Conservation (phyloP, 1,140 invertebrate genomes). For the Zaprionus davidi region DNA sequence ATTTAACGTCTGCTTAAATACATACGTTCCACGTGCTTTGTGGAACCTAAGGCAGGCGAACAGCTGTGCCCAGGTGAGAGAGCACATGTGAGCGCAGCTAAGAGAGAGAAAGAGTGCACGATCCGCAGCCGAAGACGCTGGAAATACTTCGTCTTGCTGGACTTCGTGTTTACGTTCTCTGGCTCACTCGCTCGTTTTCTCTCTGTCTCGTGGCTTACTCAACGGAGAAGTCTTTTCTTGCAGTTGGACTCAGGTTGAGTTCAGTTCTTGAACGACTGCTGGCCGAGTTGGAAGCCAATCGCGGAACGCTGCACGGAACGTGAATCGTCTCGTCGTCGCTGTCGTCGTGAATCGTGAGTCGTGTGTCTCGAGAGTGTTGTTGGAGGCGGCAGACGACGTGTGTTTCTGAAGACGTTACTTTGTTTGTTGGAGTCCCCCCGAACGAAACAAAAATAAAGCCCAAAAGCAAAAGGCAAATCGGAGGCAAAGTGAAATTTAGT, state of each 20-base stretch:
- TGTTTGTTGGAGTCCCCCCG: conserved; percentile 20
- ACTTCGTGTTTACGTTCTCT: conserved; percentile 23
- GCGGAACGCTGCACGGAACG: conserved; percentile 39
- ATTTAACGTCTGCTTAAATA: conserved; percentile 35
- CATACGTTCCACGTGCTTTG: conserved; percentile 32
- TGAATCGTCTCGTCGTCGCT: conserved; percentile 4
- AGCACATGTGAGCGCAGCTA: conserved; percentile 40
- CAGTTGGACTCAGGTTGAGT: conserved; percentile 37
- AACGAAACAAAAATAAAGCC: conserved; percentile 39
- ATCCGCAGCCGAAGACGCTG: conserved; percentile 44
- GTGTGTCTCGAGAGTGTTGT: conserved; percentile 20
- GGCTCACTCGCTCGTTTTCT: conserved; percentile 1
- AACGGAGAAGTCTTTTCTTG: conserved; percentile 44
- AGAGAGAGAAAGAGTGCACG: conserved; percentile 38
- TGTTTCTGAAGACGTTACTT: conserved; percentile 48
- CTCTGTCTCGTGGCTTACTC: background rate
- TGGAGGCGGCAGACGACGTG: conserved; percentile 35
- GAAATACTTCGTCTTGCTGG: conserved; percentile 16
- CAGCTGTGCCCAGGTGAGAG: conserved; percentile 39
- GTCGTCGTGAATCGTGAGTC: conserved; percentile 17
- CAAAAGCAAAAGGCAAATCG: conserved; percentile 25
- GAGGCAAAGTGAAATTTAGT: conserved; percentile 55
- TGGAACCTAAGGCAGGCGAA: conserved; percentile 32
- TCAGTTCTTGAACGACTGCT: conserved; percentile 65
- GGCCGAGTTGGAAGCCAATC: conserved; percentile 55